These are phyloP conservation scores for Polylopha cassiicola DNA, from an alignment of 2,888 invertebrate species.

Conservation along the genomic window DNA sequence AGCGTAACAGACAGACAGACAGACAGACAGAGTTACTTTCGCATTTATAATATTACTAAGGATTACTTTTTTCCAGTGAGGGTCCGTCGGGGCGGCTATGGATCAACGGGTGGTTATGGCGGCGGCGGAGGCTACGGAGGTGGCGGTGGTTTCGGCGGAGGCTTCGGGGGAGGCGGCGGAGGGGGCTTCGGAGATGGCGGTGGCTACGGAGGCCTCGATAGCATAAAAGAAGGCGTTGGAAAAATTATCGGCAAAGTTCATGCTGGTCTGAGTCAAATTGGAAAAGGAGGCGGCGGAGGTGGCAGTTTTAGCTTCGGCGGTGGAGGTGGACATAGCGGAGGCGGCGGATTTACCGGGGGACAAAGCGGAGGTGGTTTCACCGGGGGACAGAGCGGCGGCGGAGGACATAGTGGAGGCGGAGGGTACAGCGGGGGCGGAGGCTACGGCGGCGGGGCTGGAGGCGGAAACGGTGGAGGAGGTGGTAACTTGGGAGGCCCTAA, in stretches of 20 bases:
- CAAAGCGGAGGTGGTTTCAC: slow-evolving; percentile 16
- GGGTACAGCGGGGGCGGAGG: slow-evolving; percentile 28
- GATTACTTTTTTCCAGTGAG: slow-evolving; percentile 45
- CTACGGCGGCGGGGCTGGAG: slow-evolving; percentile 28
- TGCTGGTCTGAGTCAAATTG: slow-evolving; percentile 5
- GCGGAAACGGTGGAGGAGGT: slow-evolving; percentile 20
- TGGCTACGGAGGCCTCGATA: slow-evolving; percentile 27
- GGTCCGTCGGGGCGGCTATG: slow-evolving; percentile 48
- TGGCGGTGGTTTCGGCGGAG: slow-evolving; percentile 35
- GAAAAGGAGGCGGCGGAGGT: slow-evolving; percentile 2
- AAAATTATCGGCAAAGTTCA: slow-evolving; percentile 21
- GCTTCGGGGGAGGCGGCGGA: slow-evolving; percentile 29
- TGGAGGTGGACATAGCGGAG: slow-evolving; percentile 17
- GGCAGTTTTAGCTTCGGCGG: slow-evolving; percentile 21
- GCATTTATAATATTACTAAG: slow-evolving; percentile 4
- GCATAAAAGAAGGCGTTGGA: slow-evolving; percentile 17
- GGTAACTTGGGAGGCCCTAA: slow-evolving; percentile 32
- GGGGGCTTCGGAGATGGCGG: slow-evolving; percentile 7
- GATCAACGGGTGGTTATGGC: slow-evolving; percentile 25
- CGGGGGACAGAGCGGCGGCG: slow-evolving; percentile 26
- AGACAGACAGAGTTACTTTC: too few species aligned
- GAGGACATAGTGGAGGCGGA: slow-evolving; percentile 24
- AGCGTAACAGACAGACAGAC: too few species aligned
- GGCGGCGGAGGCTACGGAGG: slow-evolving; percentile 36
- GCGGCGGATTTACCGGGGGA: not conserved